Base-by-base conservation (phyloP, 1,140 invertebrate genomes). In the Sycophaga agraensis region DNA sequence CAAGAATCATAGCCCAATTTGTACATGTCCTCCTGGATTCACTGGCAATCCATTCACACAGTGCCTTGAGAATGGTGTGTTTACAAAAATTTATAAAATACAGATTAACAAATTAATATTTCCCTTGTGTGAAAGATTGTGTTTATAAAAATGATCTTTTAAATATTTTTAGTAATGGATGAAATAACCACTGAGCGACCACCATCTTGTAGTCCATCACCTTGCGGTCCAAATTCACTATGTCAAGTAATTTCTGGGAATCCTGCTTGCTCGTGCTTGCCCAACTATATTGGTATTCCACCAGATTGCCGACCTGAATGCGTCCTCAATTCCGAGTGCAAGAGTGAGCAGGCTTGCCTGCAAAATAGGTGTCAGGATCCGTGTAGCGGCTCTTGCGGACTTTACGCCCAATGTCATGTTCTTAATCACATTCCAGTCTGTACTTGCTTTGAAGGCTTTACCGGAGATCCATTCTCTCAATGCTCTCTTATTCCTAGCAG, bases 151-250 rank as follows among this genome's bases (percentile, higher is more conserved):
- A 34, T 34, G 5, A 34, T 34, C 11, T 34, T 34, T 34, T 11
- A 34, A 34, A 14, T n/a, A 16, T 59, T 22, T 22, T 26, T 4
- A 45, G 46, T 37, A 11, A 43, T 8, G 42, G 77, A 83, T 65
- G 68, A 72, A 64, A 46, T 75, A 65, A 67, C 75, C 63, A 87
- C 87, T 28, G 86, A 87, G 75, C 74, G 82, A 64, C 85, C 85
- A 54, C 87, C 87, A 63, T 89, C 89, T 8, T 92, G 91, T 72
- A 84, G 83, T 31, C 90, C 88, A 63, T 89, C 87, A 16, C 90
- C 91, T 1, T 94, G 91, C 70, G 92, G 92, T 19, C 89, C 90
- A 1, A 90, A 93, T 71, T 88, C 91, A 1, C 84, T 89, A 58
- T 94, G 92, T 71, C 87, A 88, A 71, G 82, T 90, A 16, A 81